Percentiles rank a stretch among this genome's conserved stretches.
phyloP scores from a whole-genome alignment of 2,888 invertebrate species.

The Tinea trinotella region DNA sequence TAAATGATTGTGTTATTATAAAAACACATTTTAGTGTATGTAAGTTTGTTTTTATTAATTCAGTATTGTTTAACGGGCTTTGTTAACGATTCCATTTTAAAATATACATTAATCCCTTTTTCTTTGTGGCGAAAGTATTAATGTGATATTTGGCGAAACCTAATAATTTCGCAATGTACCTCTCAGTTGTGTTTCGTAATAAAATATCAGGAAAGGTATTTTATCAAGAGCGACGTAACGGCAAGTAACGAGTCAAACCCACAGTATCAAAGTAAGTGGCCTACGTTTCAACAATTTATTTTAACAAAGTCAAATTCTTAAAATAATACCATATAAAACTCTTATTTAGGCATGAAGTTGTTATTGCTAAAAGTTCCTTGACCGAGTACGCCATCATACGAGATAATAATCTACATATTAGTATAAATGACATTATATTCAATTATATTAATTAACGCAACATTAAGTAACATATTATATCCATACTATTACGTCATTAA shows the following conservation, averaged over 20 bases:
- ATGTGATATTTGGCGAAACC: slow-evolving; percentile 33
- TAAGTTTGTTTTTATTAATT: no score
- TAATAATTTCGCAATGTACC: slow-evolving; percentile 35
- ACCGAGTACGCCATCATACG: slow-evolving; percentile 39
- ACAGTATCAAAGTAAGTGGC: slow-evolving; percentile 22
- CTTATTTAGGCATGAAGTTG: slow-evolving; percentile 1
- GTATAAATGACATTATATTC: no score
- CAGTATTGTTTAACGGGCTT: no score
- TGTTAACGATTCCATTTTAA: background rate
- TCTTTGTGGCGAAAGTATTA: slow-evolving; percentile 33
- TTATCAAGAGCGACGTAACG: slow-evolving; percentile 34
- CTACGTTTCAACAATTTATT: slow-evolving; percentile 22
- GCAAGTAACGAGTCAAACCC: slow-evolving; percentile 24
- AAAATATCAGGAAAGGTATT: slow-evolving; percentile 37
- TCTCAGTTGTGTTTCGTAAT: slow-evolving; percentile 36
- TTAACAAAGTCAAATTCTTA: slow-evolving; percentile 12
- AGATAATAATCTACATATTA: background rate
- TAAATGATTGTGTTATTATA: no score
- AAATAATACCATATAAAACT: background rate
- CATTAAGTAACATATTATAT: no score
- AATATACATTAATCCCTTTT: slow-evolving; percentile 32
- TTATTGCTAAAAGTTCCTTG: slow-evolving; percentile 34
- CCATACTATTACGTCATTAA: no score
- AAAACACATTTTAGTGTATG: no score
- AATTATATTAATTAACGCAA: no score